Evolutionary conservation across 2,888 invertebrate genomes (phyloP).

Genomic region (Venustoraphidia nigricollis): DNA sequence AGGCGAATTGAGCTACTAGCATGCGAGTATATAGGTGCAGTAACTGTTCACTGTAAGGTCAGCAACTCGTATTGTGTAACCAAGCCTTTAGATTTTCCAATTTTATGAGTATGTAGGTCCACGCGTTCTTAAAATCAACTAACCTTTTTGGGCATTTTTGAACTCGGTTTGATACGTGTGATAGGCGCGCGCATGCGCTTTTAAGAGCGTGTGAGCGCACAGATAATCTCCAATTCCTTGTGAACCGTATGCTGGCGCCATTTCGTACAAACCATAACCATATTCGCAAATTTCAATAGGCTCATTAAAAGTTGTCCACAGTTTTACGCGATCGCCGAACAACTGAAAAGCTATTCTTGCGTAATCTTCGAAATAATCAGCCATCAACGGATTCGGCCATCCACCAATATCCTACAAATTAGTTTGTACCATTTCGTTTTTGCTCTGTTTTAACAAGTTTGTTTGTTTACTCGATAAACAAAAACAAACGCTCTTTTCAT

Average conservation of each 20-base stretch:
- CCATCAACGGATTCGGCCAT: slow-evolving; percentile 33
- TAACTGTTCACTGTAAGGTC: too few relatives aligned
- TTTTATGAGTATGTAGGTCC: too few relatives aligned
- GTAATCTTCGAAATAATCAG: slow-evolving; percentile 35
- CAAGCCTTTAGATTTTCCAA: too few relatives aligned
- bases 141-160: slow-evolving; percentile 35
- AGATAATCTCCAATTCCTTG: slow-evolving; percentile 45
- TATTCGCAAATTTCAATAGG: slow-evolving; percentile 10
- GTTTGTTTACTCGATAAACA: too few relatives aligned
- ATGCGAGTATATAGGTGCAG: too few relatives aligned
- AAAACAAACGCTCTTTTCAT: too few relatives aligned
- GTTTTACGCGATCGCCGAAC: slow-evolving; percentile 12
- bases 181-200: slow-evolving; percentile 51
- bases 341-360: slow-evolving; percentile 25
- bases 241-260: slow-evolving; percentile 36
- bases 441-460: too few relatives aligned
- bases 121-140: slow-evolving; percentile 1
- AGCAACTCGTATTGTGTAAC: too few relatives aligned
- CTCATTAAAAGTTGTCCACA: slow-evolving; percentile 15
- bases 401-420: slow-evolving; percentile 15
- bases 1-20: too few relatives aligned
- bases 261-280: slow-evolving; percentile 30
- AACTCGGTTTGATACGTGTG: slow-evolving; percentile 45
- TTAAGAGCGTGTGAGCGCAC: slow-evolving; percentile 45
- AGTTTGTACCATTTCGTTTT: slow-evolving; percentile 9